These are phyloP conservation scores for Drosophila anceps DNA, from an alignment of 2,888 invertebrate species.

Conservation along the genomic window DNA sequence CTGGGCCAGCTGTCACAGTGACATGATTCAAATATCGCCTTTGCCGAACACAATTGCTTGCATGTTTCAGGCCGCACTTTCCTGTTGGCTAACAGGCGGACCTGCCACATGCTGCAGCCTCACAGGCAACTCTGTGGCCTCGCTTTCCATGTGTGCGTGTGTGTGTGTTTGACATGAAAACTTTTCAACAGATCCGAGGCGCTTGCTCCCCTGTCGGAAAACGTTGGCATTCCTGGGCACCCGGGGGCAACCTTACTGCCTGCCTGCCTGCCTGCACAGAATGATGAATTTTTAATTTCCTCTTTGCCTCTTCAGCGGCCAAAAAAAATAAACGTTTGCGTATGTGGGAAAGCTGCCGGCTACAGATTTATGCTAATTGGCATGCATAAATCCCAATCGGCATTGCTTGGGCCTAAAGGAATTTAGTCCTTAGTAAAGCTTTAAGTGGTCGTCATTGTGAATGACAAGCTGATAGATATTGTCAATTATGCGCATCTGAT, in stretches of 20 bases:
- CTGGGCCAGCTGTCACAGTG: conserved; percentile 31
- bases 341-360: conserved; percentile 5
- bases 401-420: conserved; percentile 1
- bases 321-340: conserved; percentile 9
- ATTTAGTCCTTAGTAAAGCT: conserved; percentile 18
- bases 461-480: conserved; percentile 21
- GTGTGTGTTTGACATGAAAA: conserved; percentile 43
- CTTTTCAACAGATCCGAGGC: conserved; percentile 12
- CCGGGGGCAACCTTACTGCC: background rate
- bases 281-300: conserved; percentile 59
- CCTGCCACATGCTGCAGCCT: conserved; percentile 24
- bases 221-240: conserved; percentile 23
- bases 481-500: conserved; percentile 16
- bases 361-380: conserved; percentile 38
- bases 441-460: conserved; percentile 14
- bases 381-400: conserved; percentile 14
- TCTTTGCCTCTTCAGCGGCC: conserved; percentile 7
- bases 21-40: conserved; percentile 18
- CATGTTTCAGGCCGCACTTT: conserved; percentile 15
- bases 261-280: conserved; percentile 8
- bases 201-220: conserved; percentile 20
- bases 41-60: conserved; percentile 24
- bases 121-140: conserved; percentile 8
- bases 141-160: conserved; percentile 1
- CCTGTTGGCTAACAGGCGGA: conserved; percentile 17